phyloP scores from a whole-genome alignment of 2,113 vertebrate species.

The Carlito syrichta region DNA sequence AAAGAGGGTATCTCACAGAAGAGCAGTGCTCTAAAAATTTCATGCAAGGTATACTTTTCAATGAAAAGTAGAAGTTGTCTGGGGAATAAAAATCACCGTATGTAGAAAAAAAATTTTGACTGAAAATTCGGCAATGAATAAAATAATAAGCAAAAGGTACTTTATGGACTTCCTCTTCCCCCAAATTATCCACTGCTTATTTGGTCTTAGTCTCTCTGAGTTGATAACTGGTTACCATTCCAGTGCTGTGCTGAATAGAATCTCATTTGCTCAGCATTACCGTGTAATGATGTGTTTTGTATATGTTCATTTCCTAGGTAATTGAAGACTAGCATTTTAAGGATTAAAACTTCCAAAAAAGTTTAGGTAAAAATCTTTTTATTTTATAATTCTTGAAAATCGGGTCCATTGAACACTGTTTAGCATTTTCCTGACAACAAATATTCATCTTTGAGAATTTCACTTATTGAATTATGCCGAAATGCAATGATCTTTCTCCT shows the following conservation, averaged over 20 bases:
- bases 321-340: slow-evolving; percentile 37
- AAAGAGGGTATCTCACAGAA: neutral
- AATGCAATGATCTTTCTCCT: neutral
- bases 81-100: slow-evolving; percentile 5
- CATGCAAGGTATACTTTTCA: neutral
- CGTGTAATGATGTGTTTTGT: neutral
- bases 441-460: slow-evolving; percentile 14
- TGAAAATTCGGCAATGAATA: slow-evolving; percentile 18
- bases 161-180: neutral
- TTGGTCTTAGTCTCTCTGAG: neutral
- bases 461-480: neutral
- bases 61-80: slow-evolving; percentile 11
- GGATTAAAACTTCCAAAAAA: neutral
- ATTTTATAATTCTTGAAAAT: slow-evolving; percentile 23
- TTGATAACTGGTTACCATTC: neutral
- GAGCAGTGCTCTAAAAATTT: neutral
- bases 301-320: neutral
- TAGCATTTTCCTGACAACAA: slow-evolving; percentile 32
- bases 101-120: neutral
- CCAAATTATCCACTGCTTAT: neutral
- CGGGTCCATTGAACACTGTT: neutral
- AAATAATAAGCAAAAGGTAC: slow-evolving; percentile 34
- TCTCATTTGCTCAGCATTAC: slow-evolving; percentile 5
- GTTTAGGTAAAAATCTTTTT: neutral
- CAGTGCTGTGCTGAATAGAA: neutral